Evolutionary conservation across 1,140 invertebrate species (phyloP), one percentile per base, ranked within the genome.

Genomic region (Belonocnema kinseyi): DNA sequence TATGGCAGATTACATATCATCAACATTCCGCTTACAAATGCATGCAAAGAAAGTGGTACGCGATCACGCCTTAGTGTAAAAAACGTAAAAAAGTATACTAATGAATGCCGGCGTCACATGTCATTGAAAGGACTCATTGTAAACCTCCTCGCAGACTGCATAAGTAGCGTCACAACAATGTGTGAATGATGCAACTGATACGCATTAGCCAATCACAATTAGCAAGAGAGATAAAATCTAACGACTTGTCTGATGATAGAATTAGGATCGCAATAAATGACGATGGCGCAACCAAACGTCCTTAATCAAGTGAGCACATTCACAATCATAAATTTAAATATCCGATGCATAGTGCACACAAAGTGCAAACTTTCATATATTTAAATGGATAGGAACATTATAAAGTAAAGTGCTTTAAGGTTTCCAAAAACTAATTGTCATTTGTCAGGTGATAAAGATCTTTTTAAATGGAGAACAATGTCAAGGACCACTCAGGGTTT

Each of bases 131-230:
- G 14, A 16, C 61, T 46, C 61, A 66, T 66, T 66, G 61, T 46
- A 66, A 66, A 66, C 46, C 61, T 66, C 61, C 21, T 14, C 61
- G 33, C 26, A 66, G 26, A 66, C 61, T 66, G 61, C 61, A 66
- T 66, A 66, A 66, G 40, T 66, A 66, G 61, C 61, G 40, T 13
- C 26, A 66, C 61, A 66, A 66, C 61, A 66, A 66, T 66, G 61
- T 66, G 61, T 66, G 61, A 66, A 66, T 66, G 61, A 66, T 66
- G 61, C 61, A 66, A 66, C 61, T 66, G 61, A 40, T 40, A 66
- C 6, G 61, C 14, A 66, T 66, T 40, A 66, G 61, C 61, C 14
- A 66, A 66, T 66, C 61, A 66, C 61, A 66, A 66, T 66, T 66
- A 66, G 61, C 14, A 46, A 26, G 26, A 12, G 3, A 40, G 61